phyloP scores from a whole-genome alignment of 2,888 invertebrate species.

The Pardosa pseudoannulata region DNA sequence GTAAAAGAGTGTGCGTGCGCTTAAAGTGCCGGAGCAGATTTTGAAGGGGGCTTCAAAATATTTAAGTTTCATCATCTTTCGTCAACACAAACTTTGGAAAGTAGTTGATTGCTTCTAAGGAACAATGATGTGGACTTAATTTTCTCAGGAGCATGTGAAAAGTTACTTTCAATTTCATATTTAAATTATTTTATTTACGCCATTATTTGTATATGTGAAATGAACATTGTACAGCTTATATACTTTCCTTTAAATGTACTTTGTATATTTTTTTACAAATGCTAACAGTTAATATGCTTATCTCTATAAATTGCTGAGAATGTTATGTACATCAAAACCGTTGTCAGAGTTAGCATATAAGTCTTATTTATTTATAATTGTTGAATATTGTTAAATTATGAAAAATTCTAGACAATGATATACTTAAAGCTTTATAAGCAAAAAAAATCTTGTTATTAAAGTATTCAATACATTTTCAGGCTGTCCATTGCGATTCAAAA shows the following conservation, averaged over 20 bases:
- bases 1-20: conserved; percentile 85
- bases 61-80: neutral
- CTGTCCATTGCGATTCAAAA: no score
- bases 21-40: neutral
- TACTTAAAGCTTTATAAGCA: no score
- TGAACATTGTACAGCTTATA: conserved; percentile 24
- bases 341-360: neutral
- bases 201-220: conserved; percentile 8
- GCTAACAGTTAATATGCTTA: neutral
- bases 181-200: conserved; percentile 20
- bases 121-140: neutral
- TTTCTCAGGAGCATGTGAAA: neutral
- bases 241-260: neutral
- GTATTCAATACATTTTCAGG: no score
- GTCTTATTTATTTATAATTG: neutral
- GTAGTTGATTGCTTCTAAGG: neutral
- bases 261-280: conserved; percentile 11
- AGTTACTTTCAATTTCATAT: conserved; percentile 5
- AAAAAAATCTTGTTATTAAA: no score
- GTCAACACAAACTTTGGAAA: neutral
- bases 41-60: neutral
- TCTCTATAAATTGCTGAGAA: neutral
- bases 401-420: no score
- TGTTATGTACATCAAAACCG: neutral
- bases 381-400: neutral